phyloP scores from a whole-genome alignment of 2,797 vertebrate species.

The Pempheris klunzingeri region DNA sequence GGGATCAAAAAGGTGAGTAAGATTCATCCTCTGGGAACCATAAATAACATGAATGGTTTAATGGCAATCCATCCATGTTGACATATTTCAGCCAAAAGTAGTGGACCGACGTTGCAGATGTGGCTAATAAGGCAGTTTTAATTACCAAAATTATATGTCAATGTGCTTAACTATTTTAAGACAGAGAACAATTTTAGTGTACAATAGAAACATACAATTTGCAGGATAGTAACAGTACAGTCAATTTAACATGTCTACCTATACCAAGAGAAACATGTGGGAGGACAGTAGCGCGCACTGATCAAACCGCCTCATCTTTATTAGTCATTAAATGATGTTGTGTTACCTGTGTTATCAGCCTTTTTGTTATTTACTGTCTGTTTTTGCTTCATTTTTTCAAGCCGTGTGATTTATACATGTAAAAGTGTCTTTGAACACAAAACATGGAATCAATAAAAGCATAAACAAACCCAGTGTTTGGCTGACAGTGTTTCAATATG shows the following conservation, averaged over 20 bases:
- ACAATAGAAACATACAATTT: not conserved
- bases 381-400: not conserved
- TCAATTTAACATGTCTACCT: conserved; percentile 4
- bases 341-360: not conserved
- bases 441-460: conserved; percentile 32
- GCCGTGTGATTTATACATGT: not conserved
- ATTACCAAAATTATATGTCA: not conserved
- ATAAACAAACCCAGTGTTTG: conserved; percentile 26
- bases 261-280: not conserved
- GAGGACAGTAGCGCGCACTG: not conserved
- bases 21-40: not conserved
- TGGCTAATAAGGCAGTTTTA: not conserved
- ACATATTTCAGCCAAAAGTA: not conserved
- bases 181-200: not conserved
- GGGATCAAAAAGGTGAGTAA: not conserved
- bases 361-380: not conserved
- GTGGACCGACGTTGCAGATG: not conserved
- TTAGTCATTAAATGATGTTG: not conserved
- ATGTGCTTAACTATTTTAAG: not conserved
- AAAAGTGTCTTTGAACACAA: conserved; percentile 12
- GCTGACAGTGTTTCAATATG: conserved; percentile 26
- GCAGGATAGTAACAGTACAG: not conserved
- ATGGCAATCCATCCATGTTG: not conserved
- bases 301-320: conserved; percentile 4
- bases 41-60: not conserved